Evolutionary conservation across 2,113 vertebrate species (phyloP).

Genomic region (Elgaria multicarinata): DNA sequence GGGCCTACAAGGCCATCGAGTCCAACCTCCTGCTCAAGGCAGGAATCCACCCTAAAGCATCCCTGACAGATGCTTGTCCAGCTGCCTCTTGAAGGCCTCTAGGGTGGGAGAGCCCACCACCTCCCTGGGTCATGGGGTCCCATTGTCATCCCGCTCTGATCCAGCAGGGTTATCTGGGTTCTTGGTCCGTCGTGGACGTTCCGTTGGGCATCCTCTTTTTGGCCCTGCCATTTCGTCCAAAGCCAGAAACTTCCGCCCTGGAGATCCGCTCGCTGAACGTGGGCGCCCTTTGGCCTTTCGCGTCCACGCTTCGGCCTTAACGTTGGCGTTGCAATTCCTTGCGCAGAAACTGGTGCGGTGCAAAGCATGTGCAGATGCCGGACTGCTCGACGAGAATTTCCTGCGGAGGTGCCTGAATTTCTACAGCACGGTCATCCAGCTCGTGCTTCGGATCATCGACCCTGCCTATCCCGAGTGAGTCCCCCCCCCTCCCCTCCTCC

Average conservation of each 20-base stretch:
- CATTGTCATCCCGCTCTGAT: too few species aligned
- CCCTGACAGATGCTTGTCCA: too few species aligned
- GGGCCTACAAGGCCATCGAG: too few species aligned
- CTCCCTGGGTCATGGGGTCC: neutral
- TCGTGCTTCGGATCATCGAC: constrained; percentile 94
- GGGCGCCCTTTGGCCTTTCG: neutral
- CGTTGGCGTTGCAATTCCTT: neutral
- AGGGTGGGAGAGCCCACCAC: too few species aligned
- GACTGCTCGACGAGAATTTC: constrained; percentile 95
- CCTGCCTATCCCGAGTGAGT: constrained; percentile 95
- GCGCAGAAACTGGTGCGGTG: constrained; percentile 97
- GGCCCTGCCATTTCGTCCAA: neutral
- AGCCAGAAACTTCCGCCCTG: neutral
- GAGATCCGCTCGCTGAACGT: neutral
- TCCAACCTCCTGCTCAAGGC: too few species aligned
- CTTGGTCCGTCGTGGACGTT: neutral
- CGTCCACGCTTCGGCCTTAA: constrained; percentile 12
- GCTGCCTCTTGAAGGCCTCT: too few species aligned
- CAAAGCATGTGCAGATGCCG: constrained; percentile 96
- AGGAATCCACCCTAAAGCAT: too few species aligned
- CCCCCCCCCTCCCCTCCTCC: neutral
- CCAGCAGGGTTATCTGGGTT: neutral
- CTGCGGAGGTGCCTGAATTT: constrained; percentile 96
- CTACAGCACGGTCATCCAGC: constrained; percentile 97
- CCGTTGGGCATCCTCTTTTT: neutral